Evolutionary conservation across 2,113 vertebrate species (phyloP), one percentile per base, ranked within the genome.

Genomic region (Todiramphus saurophagus): DNA sequence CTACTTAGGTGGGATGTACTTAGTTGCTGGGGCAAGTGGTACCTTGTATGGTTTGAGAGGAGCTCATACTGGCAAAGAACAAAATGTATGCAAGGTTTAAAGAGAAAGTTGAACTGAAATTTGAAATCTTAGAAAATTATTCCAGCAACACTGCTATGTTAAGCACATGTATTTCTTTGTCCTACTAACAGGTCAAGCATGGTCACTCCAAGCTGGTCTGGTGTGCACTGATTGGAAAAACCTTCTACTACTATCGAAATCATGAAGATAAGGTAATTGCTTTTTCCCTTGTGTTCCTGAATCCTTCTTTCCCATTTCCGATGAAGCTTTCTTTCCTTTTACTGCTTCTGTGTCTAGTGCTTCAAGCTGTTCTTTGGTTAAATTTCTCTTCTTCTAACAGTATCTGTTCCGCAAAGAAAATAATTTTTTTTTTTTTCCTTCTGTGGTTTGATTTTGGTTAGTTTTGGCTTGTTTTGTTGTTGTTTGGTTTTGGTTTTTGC

Each of bases 171-270:
- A 27, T 95, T 50, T 77, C 18, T 90, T 70, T 95, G 56, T 83
- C 43, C 41, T 82, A 68, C 44, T 94, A 94, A 43, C 95, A 99
- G 99, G 99, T 99, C 87, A 99, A 99, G 95, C 99, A 99, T 21
- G 99, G 99, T 69, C 98, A 98, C 96, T 99, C 99, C 21, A 99
- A 99, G 95, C 98, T 99, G 94, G 98, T 99, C 64, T 99, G 99
- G 99, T 99, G 99, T 43, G 96, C 98, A 30, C 94, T 99, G 92
- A 97, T 99, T 50, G 98, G 98, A 90, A 99, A 98, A 91, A 91
- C 97, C 35, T 99, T 99, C 94, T 98, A 98, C 95, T 99, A 99
- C 88, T 99, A 98, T 92, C 97, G 99, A 68, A 99, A 98, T 96
- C 98, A 98, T 92, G 99, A 99, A 41, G 99, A 99, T 94, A 99